These are phyloP conservation scores for Euphonia xanthogaster DNA, from an alignment of 2,797 vertebrate genomes.

Conservation along the genomic window DNA sequence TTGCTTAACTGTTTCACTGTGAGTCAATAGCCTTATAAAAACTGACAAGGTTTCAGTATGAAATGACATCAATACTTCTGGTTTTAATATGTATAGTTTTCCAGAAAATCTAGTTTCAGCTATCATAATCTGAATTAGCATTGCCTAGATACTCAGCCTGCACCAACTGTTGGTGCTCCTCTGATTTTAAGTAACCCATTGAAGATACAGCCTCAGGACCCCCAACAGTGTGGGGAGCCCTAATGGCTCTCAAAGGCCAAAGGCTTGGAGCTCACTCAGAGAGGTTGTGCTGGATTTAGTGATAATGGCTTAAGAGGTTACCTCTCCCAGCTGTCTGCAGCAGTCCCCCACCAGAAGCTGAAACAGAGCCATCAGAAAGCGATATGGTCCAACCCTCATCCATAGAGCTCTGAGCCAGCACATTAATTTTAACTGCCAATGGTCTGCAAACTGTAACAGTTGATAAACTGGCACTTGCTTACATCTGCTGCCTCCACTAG, in stretches of 20 bases:
- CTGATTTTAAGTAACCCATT: neutral
- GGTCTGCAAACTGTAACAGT: conserved; percentile 7
- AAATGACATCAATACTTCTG: neutral
- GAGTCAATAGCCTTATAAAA: neutral
- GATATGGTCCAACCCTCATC: neutral
- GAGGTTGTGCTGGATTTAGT: neutral
- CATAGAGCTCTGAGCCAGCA: neutral
- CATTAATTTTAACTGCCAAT: conserved; percentile 46
- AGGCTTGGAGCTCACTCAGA: conserved; percentile 14
- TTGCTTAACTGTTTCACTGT: neutral
- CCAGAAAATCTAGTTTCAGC: neutral
- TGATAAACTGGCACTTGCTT: conserved; percentile 30
- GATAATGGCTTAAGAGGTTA: conserved; percentile 8
- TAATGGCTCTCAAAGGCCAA: neutral
- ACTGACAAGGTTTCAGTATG: neutral
- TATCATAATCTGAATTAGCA: neutral
- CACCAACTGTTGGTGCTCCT: neutral
- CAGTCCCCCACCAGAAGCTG: conserved; percentile 18
- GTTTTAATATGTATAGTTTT: neutral
- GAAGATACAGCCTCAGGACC: neutral
- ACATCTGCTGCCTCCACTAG: conserved; percentile 19
- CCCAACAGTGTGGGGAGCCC: neutral
- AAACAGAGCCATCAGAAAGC: conserved; percentile 29
- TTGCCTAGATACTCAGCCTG: neutral
- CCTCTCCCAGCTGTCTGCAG: conserved; percentile 46